Base-by-base conservation (phyloP, 2,888 invertebrate genomes). In the Apotomis capreana region DNA sequence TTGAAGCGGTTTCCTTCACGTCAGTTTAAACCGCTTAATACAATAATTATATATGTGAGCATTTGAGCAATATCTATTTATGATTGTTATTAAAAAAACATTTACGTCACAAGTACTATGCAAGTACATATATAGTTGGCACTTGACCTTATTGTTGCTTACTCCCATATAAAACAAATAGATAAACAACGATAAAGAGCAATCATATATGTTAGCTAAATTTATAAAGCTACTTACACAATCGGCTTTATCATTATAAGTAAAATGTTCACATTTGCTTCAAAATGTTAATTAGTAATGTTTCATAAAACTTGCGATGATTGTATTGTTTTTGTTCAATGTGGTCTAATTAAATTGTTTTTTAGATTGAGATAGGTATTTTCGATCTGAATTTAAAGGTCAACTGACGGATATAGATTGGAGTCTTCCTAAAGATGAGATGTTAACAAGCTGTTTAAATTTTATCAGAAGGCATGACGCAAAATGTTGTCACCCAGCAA, bases 61-160 rank as follows among this genome's bases (percentile, higher is more conserved):
- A 44, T 44, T 5, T 0, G 5, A 44, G 46, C 37, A 70, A 65
- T 55, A 49, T 49, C 13, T 40, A 49, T 49, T 12, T 40, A 51
- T 4, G 55, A 9, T 60, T 65, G 13, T 60, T 68, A 44, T 15
- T 44, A 58, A 12, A 13, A 40, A 15, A 52, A 40, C 51, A 57
- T 36, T 83, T 80, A 83, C 83, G 81, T 83, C 79, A 83, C 77
- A 72, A 69, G 69, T 74, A 76, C 70, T 80, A 77, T 84, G 71
- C 83, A 83, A 86, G 83, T 84, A 81, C 81, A 81, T 84, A 81
- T 81, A 81, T 77, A 78, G 79, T 76, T 81, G 84, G 80, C 83
- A 84, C 78, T 74, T 86, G 86, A 88, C 87, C 88, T 75, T 60
- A 82, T 78, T 85, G 83, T 85, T 70, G 58, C 52, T 62, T 72